Conservation (phyloP, 1,140 invertebrate species). For the Cyclina sinensis region DNA sequence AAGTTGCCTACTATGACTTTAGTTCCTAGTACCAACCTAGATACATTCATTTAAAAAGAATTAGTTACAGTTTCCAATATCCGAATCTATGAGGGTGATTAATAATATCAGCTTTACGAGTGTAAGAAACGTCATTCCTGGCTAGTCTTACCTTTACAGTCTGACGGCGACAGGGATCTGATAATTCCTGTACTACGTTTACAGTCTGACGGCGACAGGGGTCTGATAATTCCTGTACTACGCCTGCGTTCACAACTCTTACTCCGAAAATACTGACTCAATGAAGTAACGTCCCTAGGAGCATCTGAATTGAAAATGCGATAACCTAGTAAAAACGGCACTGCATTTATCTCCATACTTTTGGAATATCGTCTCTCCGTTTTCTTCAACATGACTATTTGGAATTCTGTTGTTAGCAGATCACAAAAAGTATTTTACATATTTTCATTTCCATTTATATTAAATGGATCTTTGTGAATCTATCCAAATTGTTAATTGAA, state of each 20-base stretch:
- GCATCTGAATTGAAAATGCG: constrained; percentile 43
- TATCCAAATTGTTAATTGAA: too few species aligned
- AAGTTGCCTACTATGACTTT: too few species aligned
- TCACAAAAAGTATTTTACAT: too few species aligned
- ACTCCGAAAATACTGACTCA: neutral
- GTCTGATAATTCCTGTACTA: constrained; percentile 22
- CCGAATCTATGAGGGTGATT: too few species aligned
- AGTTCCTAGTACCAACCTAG: too few species aligned
- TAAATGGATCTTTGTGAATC: too few species aligned
- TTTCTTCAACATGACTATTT: constrained; percentile 2
- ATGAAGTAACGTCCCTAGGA: neutral
- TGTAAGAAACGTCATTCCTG: too few species aligned
- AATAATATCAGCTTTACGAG: too few species aligned
- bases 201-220: neutral
- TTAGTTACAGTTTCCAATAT: too few species aligned
- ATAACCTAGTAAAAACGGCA: constrained; percentile 37
- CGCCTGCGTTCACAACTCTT: constrained; percentile 50
- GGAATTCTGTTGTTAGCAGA: neutral
- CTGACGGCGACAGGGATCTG: neutral
- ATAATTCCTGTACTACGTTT: constrained; percentile 36
- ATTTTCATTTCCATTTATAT: too few species aligned
- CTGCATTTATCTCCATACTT: neutral
- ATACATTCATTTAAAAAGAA: too few species aligned
- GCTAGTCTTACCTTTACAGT: constrained; percentile 19
- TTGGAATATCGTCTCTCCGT: neutral